Percentiles rank a stretch among this genome's conserved stretches.
Evolutionary conservation across 2,113 vertebrate species (phyloP).

Genomic region (Perca fluviatilis): DNA sequence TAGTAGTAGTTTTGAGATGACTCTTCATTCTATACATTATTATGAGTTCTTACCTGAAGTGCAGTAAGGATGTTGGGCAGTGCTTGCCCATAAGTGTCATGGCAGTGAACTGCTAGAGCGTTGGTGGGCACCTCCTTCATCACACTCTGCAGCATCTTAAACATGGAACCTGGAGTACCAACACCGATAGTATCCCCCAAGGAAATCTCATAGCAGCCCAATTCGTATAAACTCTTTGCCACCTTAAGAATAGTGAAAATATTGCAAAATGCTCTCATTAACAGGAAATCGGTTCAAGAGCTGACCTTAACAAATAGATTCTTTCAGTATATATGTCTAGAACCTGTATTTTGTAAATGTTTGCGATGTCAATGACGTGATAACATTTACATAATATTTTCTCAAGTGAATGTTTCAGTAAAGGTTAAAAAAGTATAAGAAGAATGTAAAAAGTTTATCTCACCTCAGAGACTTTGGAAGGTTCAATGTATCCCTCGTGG

Average conservation of each 20-base stretch:
- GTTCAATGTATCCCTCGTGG: conserved; percentile 88
- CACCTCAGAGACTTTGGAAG: conserved; percentile 93
- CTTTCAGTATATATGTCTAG: neutral
- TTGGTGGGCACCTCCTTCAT: conserved; percentile 90
- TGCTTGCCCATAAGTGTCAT: conserved; percentile 95
- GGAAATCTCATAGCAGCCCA: conserved; percentile 97
- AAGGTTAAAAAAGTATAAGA: neutral
- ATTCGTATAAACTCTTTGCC: conserved; percentile 89
- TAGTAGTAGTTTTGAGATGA: neutral
- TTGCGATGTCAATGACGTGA: neutral
- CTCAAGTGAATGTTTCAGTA: neutral
- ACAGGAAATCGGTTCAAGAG: neutral
- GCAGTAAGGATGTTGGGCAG: conserved; percentile 95
- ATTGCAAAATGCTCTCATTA: neutral
- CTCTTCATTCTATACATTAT: neutral
- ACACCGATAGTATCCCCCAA: conserved; percentile 93
- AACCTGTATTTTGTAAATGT: neutral
- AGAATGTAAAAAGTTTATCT: conserved; percentile 39
- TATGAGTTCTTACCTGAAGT: conserved; percentile 88
- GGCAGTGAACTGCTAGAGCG: conserved; percentile 93
- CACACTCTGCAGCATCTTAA: conserved; percentile 90
- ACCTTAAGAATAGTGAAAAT: conserved; percentile 82
- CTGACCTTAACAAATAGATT: neutral
- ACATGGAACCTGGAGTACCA: conserved; percentile 93
- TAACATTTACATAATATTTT: neutral